Conservation (phyloP, 2,888 invertebrate species). For the Lasioglossum lativentre region DNA sequence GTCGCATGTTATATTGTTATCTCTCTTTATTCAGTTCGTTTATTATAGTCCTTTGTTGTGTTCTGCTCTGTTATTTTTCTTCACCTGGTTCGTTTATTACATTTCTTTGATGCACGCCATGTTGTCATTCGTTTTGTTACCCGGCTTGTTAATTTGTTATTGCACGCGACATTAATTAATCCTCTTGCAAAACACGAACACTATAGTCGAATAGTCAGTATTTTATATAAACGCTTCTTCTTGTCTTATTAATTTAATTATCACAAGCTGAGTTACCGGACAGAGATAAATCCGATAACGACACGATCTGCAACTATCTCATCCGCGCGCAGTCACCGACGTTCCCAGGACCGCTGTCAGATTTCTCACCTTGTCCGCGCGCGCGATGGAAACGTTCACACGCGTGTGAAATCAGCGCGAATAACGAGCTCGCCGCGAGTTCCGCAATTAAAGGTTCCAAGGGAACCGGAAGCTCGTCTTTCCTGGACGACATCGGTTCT, state of each 20-base stretch:
- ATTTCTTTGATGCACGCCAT: not conserved
- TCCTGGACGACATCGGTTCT: constrained; percentile 35
- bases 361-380: constrained; percentile 12
- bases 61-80: not conserved
- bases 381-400: constrained; percentile 21
- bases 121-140: not conserved
- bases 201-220: not conserved
- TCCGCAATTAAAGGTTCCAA: constrained; percentile 45
- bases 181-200: not conserved
- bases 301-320: not conserved
- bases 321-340: not conserved
- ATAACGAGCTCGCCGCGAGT: constrained; percentile 25
- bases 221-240: not conserved
- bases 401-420: constrained; percentile 25
- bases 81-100: not conserved
- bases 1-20: too few species aligned
- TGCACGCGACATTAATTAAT: not conserved
- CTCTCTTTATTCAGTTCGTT: not conserved
- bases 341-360: constrained; percentile 21
- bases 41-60: too few species aligned
- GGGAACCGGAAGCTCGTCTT: constrained; percentile 50
- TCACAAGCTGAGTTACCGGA: not conserved
- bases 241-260: not conserved
- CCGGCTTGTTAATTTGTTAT: not conserved
- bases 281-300: not conserved